Percentiles rank a stretch among this genome's conserved stretches.
Conservation (phyloP, 2,113 vertebrate species). For the Mionectes macconnelli region DNA sequence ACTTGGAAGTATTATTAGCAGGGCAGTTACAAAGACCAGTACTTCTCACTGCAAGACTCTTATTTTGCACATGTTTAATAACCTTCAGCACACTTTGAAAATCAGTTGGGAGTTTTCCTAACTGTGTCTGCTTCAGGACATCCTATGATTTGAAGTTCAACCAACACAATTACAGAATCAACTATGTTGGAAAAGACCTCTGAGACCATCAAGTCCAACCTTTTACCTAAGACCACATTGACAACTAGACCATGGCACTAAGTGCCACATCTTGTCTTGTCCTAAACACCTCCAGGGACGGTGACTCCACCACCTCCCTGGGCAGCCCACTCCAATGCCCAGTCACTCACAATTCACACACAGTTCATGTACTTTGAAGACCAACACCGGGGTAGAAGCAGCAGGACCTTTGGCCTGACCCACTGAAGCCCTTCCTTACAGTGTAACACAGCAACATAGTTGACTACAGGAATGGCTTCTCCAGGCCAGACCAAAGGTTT, state of each 20-base stretch:
- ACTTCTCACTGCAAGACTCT: neutral
- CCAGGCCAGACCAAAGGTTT: neutral
- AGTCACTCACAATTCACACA: too few species aligned
- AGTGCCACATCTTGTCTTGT: too few species aligned
- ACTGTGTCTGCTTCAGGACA: neutral
- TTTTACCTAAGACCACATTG: too few species aligned
- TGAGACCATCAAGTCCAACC: too few species aligned
- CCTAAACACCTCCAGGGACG: too few species aligned
- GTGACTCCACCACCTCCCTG: too few species aligned
- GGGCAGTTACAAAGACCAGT: neutral
- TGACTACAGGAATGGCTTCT: neutral
- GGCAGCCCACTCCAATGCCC: too few species aligned
- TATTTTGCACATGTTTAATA: neutral
- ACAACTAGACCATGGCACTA: too few species aligned
- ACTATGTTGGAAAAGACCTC: too few species aligned
- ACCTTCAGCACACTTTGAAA: neutral
- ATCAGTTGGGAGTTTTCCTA: neutral
- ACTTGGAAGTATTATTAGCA: neutral
- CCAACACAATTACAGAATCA: neutral
- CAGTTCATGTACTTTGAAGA: neutral
- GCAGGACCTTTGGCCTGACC: neutral
- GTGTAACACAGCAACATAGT: neutral
- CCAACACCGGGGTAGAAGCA: neutral
- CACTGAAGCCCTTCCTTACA: neutral
- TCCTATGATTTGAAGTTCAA: neutral